Evolutionary conservation across 2,113 vertebrate genomes (phyloP), one percentile per base, ranked within the genome.

Genomic region (Salvelinus namaycush): DNA sequence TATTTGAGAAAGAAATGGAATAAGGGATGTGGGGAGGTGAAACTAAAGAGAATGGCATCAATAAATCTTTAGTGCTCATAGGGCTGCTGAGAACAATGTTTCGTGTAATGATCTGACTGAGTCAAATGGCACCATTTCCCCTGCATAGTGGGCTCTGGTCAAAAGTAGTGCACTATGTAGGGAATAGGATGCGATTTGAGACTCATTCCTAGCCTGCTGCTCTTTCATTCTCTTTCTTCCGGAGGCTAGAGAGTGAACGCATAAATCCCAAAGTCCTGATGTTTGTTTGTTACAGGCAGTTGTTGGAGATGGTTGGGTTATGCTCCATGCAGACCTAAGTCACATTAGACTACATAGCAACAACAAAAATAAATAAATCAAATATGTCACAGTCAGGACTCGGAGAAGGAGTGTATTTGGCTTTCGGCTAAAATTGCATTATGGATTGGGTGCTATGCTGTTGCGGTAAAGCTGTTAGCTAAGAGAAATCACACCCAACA

Each of bases 391-490:
- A 73, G 74, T 78, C 73, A 79, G 74, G 72, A 51, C 11, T 51
- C 14, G 0, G 3, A 51, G 49, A 51, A 34, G 34, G 49, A 51
- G 77, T 65, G 27, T 65, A 73, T 81, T 72, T 89, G 81, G 84
- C 88, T 81, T 78, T 81, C 31, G 82, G 86, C 84, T 81, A 80
- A 81, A 85, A 86, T 87, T 71, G 27, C 81, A 88, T 86, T 89
- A 86, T 84, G 77, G 78, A 77, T 76, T 66, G 71, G 81, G 68
- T 72, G 48, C 75, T 84, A 80, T 78, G 79, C 70, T 72, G 54
- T 77, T 83, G 82, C 76, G 78, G 86, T 87, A 86, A 87, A 87
- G 87, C 84, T 83, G 75, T 60, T 60, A 60, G 57, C 57, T 7
- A 1, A 54, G 16, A 54, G 51, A 54, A 54, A 54, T 54, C 51